Base-by-base conservation (phyloP, 2,888 invertebrate species). In the Capitulum mitella region DNA sequence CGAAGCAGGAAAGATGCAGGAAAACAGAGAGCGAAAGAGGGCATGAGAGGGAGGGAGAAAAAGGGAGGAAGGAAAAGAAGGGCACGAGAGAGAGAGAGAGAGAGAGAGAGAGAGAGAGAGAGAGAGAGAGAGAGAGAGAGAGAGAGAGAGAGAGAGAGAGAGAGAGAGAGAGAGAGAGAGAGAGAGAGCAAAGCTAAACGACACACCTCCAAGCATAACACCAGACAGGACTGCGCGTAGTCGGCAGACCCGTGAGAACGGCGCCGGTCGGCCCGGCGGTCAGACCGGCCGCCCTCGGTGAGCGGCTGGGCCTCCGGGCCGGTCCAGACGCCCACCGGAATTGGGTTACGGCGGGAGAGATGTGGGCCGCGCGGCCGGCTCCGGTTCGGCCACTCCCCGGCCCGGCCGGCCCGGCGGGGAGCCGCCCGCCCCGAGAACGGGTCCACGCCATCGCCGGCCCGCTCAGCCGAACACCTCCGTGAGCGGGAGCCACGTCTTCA, bases 71-170 rank as follows among this genome's bases (percentile, higher is more conserved):
- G 29, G 16, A 16, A 29, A 16, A 29, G 29, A 22, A 61, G 29
- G 12, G 58, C n/a, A 29, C 0, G 58, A 61, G 58, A 61, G 58
- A 61, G 58, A 61, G 58, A 61, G 29, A 29, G 58, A 61, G 29
- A 61, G 58, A 61, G 58, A 61, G 58, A 61, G 58, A 29, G 3
- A 29, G 58, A 61, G 58, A 61, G 58, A 61, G 58, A 61, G 29
- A 61, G 58, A 61, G 58, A 61, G 58, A 61, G 58, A 3, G 29
- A 61, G 58, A 61, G 58, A 61, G 58, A 61, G 58, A 61, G 3
- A 29, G 58, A 61, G 58, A 61, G 58, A 61, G 58, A 61, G 58
- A 61, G 58, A 61, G 29, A 61, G 29, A 29, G 58, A 61, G 58
- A 61, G 58, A 61, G 29, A 61, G 58, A 61, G 29, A 29, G 58